Evolutionary conservation across 2,888 invertebrate species (phyloP).

Genomic region (Sphaeridia pumilis): DNA sequence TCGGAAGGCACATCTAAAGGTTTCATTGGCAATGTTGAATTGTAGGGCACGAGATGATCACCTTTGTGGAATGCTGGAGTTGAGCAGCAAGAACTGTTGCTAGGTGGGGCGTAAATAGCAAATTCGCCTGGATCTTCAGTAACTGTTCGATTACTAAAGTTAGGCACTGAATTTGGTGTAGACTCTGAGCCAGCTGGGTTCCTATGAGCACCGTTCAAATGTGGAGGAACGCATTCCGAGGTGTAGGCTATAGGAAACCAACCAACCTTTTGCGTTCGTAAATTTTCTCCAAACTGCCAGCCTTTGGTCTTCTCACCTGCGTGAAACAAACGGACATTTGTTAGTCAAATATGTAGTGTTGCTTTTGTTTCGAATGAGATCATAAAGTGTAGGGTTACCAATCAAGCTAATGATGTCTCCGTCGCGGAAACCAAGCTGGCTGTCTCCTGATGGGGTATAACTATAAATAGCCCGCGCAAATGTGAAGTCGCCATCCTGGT

Average conservation of each 20-base stretch:
- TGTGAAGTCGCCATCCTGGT: too few species aligned
- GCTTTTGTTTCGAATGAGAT: not conserved
- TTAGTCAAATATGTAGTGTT: too few species aligned
- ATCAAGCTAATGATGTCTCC: constrained; percentile 77
- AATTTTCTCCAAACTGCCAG: constrained; percentile 94
- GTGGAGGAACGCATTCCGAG: constrained; percentile 14
- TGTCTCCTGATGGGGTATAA: constrained; percentile 76
- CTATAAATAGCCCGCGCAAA: constrained; percentile 76
- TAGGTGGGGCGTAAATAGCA: constrained; percentile 14
- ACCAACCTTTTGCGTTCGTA: constrained; percentile 78
- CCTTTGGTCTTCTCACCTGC: constrained; percentile 76
- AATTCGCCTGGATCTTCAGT: not conserved
- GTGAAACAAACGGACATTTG: constrained; percentile 6
- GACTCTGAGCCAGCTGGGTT: too few species aligned
- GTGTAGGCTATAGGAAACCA: constrained; percentile 96
- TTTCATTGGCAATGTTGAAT: constrained; percentile 9
- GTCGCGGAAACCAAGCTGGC: constrained; percentile 82
- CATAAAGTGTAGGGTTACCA: constrained; percentile 41
- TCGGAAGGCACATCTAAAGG: constrained; percentile 11
- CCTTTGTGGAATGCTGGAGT: too few species aligned
- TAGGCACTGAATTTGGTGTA: constrained; percentile 12
- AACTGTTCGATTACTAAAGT: constrained; percentile 4
- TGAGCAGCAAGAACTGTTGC: too few species aligned
- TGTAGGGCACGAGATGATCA: too few species aligned
- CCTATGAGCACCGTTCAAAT: constrained; percentile 19